Evolutionary conservation across 2,888 invertebrate genomes (phyloP), one percentile per base, ranked within the genome.

Genomic region (Ormyrus rosae): DNA sequence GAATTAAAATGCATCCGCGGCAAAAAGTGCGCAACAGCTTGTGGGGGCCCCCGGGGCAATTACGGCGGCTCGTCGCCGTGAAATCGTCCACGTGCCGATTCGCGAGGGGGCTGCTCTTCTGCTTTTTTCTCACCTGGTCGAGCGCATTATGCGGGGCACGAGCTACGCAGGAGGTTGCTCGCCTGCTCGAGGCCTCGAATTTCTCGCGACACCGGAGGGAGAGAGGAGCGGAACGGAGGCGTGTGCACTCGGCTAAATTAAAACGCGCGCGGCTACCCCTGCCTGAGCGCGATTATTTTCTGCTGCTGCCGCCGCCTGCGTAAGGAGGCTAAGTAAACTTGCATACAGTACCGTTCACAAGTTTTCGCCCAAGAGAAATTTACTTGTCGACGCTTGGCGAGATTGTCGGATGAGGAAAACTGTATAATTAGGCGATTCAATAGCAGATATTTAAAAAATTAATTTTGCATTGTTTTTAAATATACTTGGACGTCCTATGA

Each of bases 171-270:
- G 83, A 84, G 84, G 34, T 3, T 34, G 82, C 81, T 81, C 81
- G 81, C 73, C 50, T 76, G 45, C 19, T 19, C 76, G 80, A 82
- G 81, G 74, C 80, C 78, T 55, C 70, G 70, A 73, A 78, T 78
- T 81, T 79, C 80, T 81, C 81, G 77, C 80, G 78, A 75, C 80
- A 81, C 85, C 2, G 86, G 87, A 87, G 85, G 85, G 83, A 85
- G 84, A 80, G 73, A 84, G 85, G 50, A 65, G 65, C 19, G 4
- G 65, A 7, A 19, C 46, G 72, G 63, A 1, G 6, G 46, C 58
- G 51, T 68, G 45, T 11, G 85, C 83, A 87, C 86, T 87, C 86
- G 85, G 85, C 84, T 86, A 85, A 87, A 88, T 88, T 88, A 86
- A 88, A 88, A 82, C 46, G 77, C 65, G 74, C 81, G 78, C 77